Evolutionary conservation across 2,113 vertebrate genomes (phyloP).

Genomic region (Pitta sordida): DNA sequence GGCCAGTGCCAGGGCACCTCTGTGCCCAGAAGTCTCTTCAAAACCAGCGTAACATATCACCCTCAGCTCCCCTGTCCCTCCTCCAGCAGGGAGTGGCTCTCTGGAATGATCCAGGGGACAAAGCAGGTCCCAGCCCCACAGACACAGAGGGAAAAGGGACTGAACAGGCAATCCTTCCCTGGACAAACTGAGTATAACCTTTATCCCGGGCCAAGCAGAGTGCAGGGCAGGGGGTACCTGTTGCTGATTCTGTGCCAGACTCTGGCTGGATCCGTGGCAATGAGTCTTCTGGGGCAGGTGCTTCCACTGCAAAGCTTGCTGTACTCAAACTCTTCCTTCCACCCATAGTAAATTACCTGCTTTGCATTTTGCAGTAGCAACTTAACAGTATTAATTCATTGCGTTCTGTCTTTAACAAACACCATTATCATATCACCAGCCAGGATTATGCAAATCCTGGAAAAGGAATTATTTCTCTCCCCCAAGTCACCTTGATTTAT

Average conservation of each 20-base stretch:
- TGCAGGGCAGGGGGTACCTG: too few species aligned
- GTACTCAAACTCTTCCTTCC: neutral
- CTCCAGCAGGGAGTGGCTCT: neutral
- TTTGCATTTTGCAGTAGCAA: slow-evolving; percentile 77
- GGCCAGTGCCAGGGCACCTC: neutral
- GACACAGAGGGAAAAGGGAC: neutral
- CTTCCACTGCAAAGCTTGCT: neutral
- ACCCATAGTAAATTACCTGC: slow-evolving; percentile 71
- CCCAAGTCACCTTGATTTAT: slow-evolving; percentile 82
- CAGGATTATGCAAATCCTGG: slow-evolving; percentile 79
- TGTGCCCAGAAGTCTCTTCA: neutral
- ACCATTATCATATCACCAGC: slow-evolving; percentile 79
- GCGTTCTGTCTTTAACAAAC: slow-evolving; percentile 82
- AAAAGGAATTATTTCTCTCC: slow-evolving; percentile 69
- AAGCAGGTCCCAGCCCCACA: neutral
- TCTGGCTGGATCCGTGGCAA: neutral
- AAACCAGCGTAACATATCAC: neutral
- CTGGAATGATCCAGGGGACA: accelerated
- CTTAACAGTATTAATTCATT: slow-evolving; percentile 80
- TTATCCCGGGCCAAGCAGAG: neutral
- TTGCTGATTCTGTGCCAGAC: neutral
- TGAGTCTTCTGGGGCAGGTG: neutral
- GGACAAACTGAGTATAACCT: neutral
- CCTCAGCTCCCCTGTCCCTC: neutral
- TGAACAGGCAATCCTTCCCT: neutral